Evolutionary conservation across 2,888 invertebrate species (phyloP), one percentile per base, ranked within the genome.

Genomic region (Drosophila anomalata): DNA sequence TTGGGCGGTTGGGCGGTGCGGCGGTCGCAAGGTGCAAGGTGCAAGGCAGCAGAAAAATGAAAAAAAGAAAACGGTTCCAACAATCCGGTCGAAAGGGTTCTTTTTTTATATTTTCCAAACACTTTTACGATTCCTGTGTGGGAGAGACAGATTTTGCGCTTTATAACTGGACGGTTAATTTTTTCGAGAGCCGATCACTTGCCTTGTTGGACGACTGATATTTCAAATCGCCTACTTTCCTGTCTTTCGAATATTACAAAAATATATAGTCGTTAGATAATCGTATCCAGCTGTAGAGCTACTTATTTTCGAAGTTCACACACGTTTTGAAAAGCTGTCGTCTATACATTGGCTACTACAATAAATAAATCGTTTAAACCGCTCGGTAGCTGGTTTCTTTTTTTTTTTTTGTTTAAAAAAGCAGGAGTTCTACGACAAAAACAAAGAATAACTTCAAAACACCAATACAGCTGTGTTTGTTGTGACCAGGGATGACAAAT

Each of bases 391-490:
- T n/a, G 2, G n/a, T n/a, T 12, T 61, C 50, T 17, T 14, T 41
- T 6, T 4, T 52, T 17, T 14, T 41, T 12, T 4, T 6, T 24
- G 3, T 0, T 24, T 7, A 11, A 12, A 17, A 42, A n/a, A 24
- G 44, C 51, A n/a, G 14, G 11, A 55, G 68, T 61, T 63, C 61
- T 44, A 20, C 55, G 63, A 61, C 75, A 81, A 77, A 71, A 79
- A 77, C 79, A 79, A 79, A 48, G 26, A 39, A 33, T 22, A 59
- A 66, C 48, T 60, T 67, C 48, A 60, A 59, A 62, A 67, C 56
- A 67, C 54, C 56, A 46, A 59, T 54, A 55, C 65, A 67, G 73
- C 82, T 79, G 79, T 79, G 77, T 60, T 6, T 59, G 47, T 22
- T 22, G 9, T 0, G 12, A 33, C 29, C 57, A 77, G 57, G 42